Base-by-base conservation (phyloP, 2,113 vertebrate species). In the Cyrtonyx montezumae region DNA sequence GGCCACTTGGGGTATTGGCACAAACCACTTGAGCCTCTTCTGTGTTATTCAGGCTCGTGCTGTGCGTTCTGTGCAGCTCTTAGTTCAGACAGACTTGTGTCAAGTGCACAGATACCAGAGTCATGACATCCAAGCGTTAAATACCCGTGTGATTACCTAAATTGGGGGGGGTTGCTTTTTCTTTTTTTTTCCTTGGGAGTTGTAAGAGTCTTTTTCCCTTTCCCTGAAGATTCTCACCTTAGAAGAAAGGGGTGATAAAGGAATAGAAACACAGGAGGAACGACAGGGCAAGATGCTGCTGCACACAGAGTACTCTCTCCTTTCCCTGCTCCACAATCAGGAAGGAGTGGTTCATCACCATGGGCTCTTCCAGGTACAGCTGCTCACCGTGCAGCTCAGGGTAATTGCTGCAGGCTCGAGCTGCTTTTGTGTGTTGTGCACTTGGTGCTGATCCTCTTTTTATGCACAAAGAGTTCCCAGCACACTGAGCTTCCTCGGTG, bases 281-380 rank as follows among this genome's bases (percentile, higher is more conserved):
- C 97, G 99, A 79, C 99, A 99, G 96, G 99, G 99, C 91, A 99
- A 99, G 98, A 99, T 99, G 99, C 98, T 99, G 91, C 97, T 99
- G 84, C 99, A 99, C 96, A 99, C 99, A 0, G 99, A 99, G 88
- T 99, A 98, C 96, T 99, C 99, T 5, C 98, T 99, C 40, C 98
- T 99, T 25, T 99, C 99, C 85, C 98, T 99, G 80, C 98, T 99
- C 61, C 99, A 99, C 97, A 99, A 98, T 89, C 99, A 99, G 97
- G 99, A 99, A 8, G 99, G 99, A 28, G 99, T 99, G 93, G 99
- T 99, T 56, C 99, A 99, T 96, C 99, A 99, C 84, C 99, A 99
- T 0, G 99, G 99, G 86, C 99, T 99, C 88, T 99, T 99, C 93
- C 99, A 99, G 99, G 99, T 99, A 98, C 46, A 4, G 42, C 56